Conservation (phyloP, 2,797 vertebrate genomes). For the Odontamblyopus lacepedii region DNA sequence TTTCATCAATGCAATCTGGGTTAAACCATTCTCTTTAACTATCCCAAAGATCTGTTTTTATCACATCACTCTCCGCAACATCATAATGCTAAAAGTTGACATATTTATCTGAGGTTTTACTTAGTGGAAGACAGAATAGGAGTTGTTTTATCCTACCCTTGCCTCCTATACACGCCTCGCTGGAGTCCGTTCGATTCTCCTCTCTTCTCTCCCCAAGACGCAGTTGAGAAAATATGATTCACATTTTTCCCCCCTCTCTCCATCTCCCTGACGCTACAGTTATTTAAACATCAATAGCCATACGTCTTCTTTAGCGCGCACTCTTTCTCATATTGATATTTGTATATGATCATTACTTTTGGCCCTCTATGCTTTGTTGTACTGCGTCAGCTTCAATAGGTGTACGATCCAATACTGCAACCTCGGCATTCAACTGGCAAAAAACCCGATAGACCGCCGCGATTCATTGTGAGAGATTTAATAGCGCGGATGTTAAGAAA, state of each 20-base stretch:
- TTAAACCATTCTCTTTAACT: neutral
- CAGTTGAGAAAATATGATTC: conserved; percentile 69
- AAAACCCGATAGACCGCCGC: conserved; percentile 53
- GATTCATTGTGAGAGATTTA: conserved; percentile 49
- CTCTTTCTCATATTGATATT: conserved; percentile 84
- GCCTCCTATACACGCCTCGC: conserved; percentile 61
- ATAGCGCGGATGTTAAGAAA: conserved; percentile 16
- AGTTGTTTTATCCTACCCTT: conserved; percentile 59
- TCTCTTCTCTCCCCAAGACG: conserved; percentile 37
- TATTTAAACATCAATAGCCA: conserved; percentile 85
- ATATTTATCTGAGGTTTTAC: conserved; percentile 74
- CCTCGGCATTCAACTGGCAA: conserved; percentile 68
- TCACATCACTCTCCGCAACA: conserved; percentile 33
- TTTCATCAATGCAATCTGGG: neutral
- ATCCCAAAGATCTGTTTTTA: neutral
- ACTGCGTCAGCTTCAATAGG: conserved; percentile 75
- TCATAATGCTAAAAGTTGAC: conserved; percentile 58
- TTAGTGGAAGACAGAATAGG: conserved; percentile 35
- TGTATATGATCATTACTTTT: conserved; percentile 84
- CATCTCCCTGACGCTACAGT: conserved; percentile 77
- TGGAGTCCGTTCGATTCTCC: conserved; percentile 69
- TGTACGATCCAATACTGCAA: conserved; percentile 80
- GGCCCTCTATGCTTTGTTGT: conserved; percentile 75
- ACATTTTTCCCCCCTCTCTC: conserved; percentile 59
- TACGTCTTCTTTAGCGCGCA: conserved; percentile 83